Percentiles rank a stretch among this genome's conserved stretches.
phyloP scores from a whole-genome alignment of 2,113 vertebrate species.

The Coracopsis vasa region DNA sequence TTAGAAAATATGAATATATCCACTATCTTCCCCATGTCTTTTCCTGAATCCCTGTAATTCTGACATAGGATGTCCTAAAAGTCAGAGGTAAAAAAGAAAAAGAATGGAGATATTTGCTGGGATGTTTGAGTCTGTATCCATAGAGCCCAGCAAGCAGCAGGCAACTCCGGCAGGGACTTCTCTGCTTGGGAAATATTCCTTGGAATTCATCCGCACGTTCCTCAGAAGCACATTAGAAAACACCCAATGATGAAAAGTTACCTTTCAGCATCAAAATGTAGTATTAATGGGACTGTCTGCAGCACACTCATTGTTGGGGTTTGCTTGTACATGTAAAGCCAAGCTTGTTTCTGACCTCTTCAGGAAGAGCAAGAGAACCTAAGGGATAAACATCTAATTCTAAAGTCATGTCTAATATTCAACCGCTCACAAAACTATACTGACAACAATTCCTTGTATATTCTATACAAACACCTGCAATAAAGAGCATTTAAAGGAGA shows the following conservation, averaged over 20 bases:
- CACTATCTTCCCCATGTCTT: background rate
- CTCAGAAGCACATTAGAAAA: background rate
- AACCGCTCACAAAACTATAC: background rate
- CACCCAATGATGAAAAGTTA: background rate
- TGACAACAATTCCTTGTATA: background rate
- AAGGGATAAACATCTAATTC: background rate
- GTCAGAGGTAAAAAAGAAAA: background rate
- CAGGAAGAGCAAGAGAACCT: background rate
- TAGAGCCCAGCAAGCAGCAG: background rate
- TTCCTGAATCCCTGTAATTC: background rate
- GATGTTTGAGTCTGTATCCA: background rate
- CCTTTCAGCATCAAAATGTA: background rate
- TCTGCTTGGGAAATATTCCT: background rate
- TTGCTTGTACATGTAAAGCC: background rate
- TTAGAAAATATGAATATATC: background rate
- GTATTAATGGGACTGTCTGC: background rate
- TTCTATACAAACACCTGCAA: background rate
- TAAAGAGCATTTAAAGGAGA: background rate
- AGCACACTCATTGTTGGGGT: background rate
- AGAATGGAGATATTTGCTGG: background rate
- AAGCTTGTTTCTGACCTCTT: background rate
- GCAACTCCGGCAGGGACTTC: background rate
- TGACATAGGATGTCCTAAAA: background rate
- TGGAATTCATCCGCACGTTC: rapidly evolving
- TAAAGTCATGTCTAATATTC: background rate